phyloP scores from a whole-genome alignment of 1,140 invertebrate species.

The Ptiloglossa arizonensis region DNA sequence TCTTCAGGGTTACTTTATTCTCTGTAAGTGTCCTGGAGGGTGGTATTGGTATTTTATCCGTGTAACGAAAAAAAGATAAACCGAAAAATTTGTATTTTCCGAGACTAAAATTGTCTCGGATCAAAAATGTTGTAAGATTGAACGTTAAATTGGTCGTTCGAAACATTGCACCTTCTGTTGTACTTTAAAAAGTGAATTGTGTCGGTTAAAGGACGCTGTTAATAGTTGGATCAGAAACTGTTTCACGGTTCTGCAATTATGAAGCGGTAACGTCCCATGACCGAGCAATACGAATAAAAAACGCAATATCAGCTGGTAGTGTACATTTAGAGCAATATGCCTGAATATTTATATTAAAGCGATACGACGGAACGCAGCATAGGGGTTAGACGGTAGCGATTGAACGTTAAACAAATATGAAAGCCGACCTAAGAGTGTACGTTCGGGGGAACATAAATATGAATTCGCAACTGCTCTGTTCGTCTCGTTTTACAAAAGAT shows the following conservation, averaged over 20 bases:
- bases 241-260: too few species aligned
- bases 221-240: neutral
- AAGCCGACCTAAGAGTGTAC: conserved; percentile 15
- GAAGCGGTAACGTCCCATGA: neutral
- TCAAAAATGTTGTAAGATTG: too few species aligned
- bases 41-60: too few species aligned
- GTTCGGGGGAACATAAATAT: conserved; percentile 65
- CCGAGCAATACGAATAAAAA: conserved; percentile 9
- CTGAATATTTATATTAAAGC: conserved; percentile 42
- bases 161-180: too few species aligned
- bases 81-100: too few species aligned
- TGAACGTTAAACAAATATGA: conserved; percentile 22
- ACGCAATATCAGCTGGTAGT: conserved; percentile 28
- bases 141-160: neutral
- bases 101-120: too few species aligned
- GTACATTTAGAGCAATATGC: conserved; percentile 29
- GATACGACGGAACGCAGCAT: neutral
- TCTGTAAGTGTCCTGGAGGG: too few species aligned
- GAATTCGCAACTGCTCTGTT: conserved; percentile 62
- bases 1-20: too few species aligned
- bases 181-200: neutral
- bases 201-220: neutral
- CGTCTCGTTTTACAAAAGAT: conserved; percentile 12
- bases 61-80: too few species aligned
- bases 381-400: conserved; percentile 19